Base-by-base conservation (phyloP, 2,113 vertebrate species). In the Corythoichthys haematopterus region DNA sequence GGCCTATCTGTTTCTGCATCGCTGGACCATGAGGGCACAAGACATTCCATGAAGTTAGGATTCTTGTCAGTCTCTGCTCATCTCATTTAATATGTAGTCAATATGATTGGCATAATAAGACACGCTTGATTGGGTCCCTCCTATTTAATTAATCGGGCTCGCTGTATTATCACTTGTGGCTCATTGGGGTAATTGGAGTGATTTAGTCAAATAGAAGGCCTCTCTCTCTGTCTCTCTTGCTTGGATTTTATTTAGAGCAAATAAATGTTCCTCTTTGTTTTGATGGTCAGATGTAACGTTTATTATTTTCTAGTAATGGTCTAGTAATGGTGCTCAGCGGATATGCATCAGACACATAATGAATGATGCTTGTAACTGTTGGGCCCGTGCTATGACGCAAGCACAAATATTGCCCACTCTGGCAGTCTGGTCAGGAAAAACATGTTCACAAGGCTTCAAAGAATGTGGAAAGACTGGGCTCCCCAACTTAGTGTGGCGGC, bases 111-210 rank as follows among this genome's bases (percentile, higher is more conserved):
- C 83, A 74, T 90, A 87, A 87, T 87, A 84, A 87, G 87, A 85
- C 85, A 84, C 74, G 88, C 85, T 83, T 88, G 87, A 88, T 88
- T 85, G 43, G 87, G 85, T 73, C 83, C 80, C 83, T 88, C 87
- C 84, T 79, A 81, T 87, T 88, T 87, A 90, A 88, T 88, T 84
- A 87, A 90, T 88, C 88, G 83, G 79, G 77, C 84, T 84, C 80
- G 82, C 88, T 88, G 87, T 87, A 88, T 90, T 83, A 82, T 88
- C 88, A 90, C 88, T 83, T 90, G 88, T 87, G 88, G 85, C 86
- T 88, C 83, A 86, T 89, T 87, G 88, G 80, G 80, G 81, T 88
- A 86, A 90, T 90, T 87, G 84, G 79, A 87, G 77, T 6, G 61
- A 86, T 86, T 90, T 87, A 85, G 84, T 83, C 72, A 65, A 82